Conservation (phyloP, 2,113 vertebrate genomes). For the Anas platyrhynchos region DNA sequence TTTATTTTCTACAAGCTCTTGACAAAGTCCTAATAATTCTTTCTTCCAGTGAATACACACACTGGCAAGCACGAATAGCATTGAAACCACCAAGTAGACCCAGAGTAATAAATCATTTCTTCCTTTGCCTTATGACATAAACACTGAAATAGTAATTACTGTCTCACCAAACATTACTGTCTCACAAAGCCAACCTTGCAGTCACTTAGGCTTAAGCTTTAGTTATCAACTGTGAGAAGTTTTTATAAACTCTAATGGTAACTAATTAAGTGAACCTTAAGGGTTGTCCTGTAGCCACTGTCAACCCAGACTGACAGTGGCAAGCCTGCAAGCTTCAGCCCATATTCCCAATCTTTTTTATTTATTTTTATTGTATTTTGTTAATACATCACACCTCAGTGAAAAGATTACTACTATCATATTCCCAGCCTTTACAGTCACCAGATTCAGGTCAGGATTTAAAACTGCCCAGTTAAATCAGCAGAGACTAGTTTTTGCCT, state of each 20-base stretch:
- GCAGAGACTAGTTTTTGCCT: not conserved
- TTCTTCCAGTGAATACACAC: not conserved
- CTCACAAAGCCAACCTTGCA: not conserved
- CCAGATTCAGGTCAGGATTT: not conserved
- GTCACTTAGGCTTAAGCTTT: not conserved
- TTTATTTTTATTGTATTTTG: not conserved
- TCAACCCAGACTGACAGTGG: not conserved
- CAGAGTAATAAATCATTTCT: constrained; percentile 54
- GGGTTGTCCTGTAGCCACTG: not conserved
- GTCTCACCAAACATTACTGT: not conserved
- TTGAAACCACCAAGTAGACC: constrained; percentile 48
- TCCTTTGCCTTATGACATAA: not conserved
- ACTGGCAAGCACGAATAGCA: not conserved
- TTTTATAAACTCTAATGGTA: not conserved
- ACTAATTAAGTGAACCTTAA: not conserved
- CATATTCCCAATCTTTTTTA: not conserved
- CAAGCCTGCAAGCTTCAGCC: not conserved
- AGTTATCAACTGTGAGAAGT: not conserved
- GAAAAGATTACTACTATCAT: not conserved
- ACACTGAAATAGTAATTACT: not conserved
- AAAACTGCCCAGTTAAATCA: not conserved
- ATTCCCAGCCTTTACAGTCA: not conserved
- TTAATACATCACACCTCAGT: not conserved
- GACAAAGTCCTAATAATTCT: not conserved
- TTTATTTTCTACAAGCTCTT: not conserved